A percentile compares a stretch with the other conserved stretches of the same genome.
These are phyloP conservation scores for Siderastrea siderea DNA, from an alignment of 92 coral and sea anemone genomes.

Conservation along the genomic window DNA sequence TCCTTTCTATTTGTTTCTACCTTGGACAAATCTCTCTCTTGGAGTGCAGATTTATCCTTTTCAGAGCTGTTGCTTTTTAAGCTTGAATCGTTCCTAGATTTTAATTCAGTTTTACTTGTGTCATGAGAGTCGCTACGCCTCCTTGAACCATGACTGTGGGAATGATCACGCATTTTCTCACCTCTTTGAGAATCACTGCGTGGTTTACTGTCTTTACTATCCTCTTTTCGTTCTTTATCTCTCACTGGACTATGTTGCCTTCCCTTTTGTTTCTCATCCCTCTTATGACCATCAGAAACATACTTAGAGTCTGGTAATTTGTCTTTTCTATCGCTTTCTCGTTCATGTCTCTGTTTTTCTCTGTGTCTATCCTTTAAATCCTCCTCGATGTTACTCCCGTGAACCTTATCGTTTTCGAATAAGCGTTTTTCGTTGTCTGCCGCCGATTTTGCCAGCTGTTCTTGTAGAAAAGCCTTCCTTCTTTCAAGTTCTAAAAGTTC, in stretches of 20 bases:
- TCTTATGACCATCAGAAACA: neutral
- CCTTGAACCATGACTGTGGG: constrained; percentile 35
- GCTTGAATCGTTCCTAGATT: constrained; percentile 28
- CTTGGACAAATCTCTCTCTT: constrained; percentile 53
- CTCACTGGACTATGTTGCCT: constrained; percentile 33
- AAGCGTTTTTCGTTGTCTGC: constrained; percentile 1
- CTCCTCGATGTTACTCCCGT: constrained; percentile 35
- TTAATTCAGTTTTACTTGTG: constrained; percentile 29
- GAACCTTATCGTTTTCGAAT: constrained; percentile 28
- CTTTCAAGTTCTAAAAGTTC: constrained; percentile 91
- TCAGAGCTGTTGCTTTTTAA: constrained; percentile 37
- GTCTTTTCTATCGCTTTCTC: constrained; percentile 20
- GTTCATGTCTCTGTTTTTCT: constrained; percentile 29
- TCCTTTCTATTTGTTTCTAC: constrained; percentile 46
- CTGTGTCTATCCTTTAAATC: constrained; percentile 40
- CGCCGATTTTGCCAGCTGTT: constrained; percentile 83
- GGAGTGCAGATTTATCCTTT: constrained; percentile 27
- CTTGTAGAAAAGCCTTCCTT: constrained; percentile 89
- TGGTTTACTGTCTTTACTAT: constrained; percentile 35
- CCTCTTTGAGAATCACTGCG: constrained; percentile 14
- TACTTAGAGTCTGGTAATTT: constrained; percentile 9
- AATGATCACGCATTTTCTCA: constrained; percentile 29
- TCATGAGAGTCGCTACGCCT: constrained; percentile 58
- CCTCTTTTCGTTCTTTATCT: constrained; percentile 52
- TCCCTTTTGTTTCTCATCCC: constrained; percentile 25